Base-by-base conservation (phyloP, 64 coral and sea anemone species). In the Trachythela sp. region DNA sequence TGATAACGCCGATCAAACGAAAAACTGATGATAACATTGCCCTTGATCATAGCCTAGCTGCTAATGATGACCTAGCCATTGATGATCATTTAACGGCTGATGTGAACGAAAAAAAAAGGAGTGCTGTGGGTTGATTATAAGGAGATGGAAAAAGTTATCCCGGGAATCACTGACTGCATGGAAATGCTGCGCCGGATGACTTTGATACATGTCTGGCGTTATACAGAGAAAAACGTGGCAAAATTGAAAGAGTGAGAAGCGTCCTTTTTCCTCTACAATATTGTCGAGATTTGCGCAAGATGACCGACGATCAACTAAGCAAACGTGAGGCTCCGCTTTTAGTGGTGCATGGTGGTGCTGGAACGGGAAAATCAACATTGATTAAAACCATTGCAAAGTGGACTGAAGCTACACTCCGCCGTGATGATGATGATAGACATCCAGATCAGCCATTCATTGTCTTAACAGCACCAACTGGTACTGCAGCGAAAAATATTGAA, bases 401-500 rank as follows among this genome's bases (percentile, higher is more conserved):
- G 71, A 77, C 32, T 77, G 71, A 77, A 77, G 71, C 71, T 77
- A 77, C 71, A 77, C 71, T 77, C 54, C 54, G 24, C 6, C 54
- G 24, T 20, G 54, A 59, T 77, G 71, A 45, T n/a, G n/a, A 70
- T 77, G 71, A 77, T 27, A 77, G 31, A 17, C 36, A 77, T 77
- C 71, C 30, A 22, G 71, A 77, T 77, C 71, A 77, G 36, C 71
- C 71, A 77, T 77, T 77, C 32, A 77, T 77, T 77, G 31, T 77
- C 4, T 77, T 77, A n/a, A 77, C 71, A n/a, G 59, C 59, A 68
- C 59, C 59, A 68, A 68, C 59, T 31, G 59, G 59, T 68, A 68
- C 59, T 68, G 71, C 71, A 77, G 71, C 71, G 32, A 77, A 77
- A 77, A 77, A 77, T 35, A 77, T 77, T 77, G 17, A 77, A 11